Percentiles rank a stretch among this genome's conserved stretches.
Conservation (phyloP, 2,797 vertebrate genomes). For the Mus spretus region DNA sequence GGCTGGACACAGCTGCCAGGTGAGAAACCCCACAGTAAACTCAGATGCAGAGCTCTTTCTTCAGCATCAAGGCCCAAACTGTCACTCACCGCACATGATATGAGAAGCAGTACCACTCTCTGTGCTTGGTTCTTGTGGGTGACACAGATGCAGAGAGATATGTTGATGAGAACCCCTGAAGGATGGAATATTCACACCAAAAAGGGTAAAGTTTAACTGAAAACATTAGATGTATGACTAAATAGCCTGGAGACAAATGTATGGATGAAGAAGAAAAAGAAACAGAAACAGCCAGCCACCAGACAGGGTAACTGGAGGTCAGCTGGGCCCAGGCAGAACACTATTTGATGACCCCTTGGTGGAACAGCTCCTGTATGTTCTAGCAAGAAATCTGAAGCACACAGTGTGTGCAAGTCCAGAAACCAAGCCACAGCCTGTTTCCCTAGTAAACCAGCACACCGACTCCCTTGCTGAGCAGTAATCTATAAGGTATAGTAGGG, state of each 20-base stretch:
- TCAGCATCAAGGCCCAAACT: too few species aligned
- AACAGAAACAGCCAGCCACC: not conserved
- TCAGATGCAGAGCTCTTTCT: too few species aligned
- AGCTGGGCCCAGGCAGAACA: not conserved
- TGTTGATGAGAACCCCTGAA: not conserved
- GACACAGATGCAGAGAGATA: not conserved
- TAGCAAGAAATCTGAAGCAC: not conserved
- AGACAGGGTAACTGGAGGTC: not conserved
- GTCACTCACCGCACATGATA: not conserved
- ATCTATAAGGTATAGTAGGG: not conserved
- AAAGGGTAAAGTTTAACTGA: not conserved
- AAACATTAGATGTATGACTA: not conserved
- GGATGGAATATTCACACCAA: not conserved
- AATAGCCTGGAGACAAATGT: not conserved
- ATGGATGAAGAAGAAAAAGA: not conserved
- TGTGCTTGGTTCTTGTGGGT: not conserved
- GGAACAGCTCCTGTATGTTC: not conserved
- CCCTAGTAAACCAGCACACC: not conserved
- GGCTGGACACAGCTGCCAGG: not conserved
- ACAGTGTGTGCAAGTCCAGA: not conserved
- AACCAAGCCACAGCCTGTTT: not conserved
- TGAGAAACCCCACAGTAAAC: accelerated
- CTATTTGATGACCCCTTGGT: not conserved
- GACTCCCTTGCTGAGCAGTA: not conserved
- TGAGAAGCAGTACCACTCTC: accelerated